A percentile compares a stretch with the other conserved stretches of the same genome.
These are phyloP conservation scores for Fragum fragum DNA, from an alignment of 2,888 invertebrate species.

Conservation along the genomic window DNA sequence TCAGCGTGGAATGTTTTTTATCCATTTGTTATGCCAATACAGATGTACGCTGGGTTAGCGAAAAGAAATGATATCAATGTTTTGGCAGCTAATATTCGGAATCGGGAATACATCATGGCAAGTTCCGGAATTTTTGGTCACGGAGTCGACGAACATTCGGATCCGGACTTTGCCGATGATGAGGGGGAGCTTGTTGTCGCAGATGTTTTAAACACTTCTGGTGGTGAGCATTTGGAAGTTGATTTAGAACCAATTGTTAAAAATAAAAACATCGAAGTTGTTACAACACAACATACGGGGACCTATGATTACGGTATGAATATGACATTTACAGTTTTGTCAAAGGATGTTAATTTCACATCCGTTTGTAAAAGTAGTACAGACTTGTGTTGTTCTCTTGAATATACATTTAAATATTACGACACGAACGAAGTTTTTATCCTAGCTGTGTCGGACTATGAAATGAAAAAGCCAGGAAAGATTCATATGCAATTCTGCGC, in stretches of 20 bases:
- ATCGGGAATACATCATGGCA: constrained; percentile 87
- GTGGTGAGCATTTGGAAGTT: constrained; percentile 1
- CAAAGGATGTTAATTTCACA: background rate
- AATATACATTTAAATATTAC: constrained; percentile 46
- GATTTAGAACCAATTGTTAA: constrained; percentile 11
- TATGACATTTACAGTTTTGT: constrained; percentile 39
- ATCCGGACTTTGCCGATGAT: constrained; percentile 46
- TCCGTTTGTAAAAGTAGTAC: constrained; percentile 21
- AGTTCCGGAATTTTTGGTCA: constrained; percentile 91
- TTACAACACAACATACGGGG: constrained; percentile 19
- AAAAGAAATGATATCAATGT: constrained; percentile 88
- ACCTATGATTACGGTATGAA: constrained; percentile 53
- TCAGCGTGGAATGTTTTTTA: constrained; percentile 94
- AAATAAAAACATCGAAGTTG: background rate
- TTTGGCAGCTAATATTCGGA: constrained; percentile 91
- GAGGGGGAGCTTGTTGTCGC: constrained; percentile 68
- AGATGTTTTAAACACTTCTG: constrained; percentile 50
- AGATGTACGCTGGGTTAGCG: constrained; percentile 91
- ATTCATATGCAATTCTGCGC: constrained; percentile 64
- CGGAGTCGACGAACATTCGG: constrained; percentile 60
- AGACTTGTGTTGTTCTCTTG: constrained; percentile 47
- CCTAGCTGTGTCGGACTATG: constrained; percentile 44
- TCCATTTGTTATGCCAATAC: constrained; percentile 87
- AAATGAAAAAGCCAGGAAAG: constrained; percentile 33
- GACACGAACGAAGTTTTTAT: constrained; percentile 46